Evolutionary conservation across 2,888 invertebrate genomes (phyloP).

Genomic region (Ochropleura plecta): DNA sequence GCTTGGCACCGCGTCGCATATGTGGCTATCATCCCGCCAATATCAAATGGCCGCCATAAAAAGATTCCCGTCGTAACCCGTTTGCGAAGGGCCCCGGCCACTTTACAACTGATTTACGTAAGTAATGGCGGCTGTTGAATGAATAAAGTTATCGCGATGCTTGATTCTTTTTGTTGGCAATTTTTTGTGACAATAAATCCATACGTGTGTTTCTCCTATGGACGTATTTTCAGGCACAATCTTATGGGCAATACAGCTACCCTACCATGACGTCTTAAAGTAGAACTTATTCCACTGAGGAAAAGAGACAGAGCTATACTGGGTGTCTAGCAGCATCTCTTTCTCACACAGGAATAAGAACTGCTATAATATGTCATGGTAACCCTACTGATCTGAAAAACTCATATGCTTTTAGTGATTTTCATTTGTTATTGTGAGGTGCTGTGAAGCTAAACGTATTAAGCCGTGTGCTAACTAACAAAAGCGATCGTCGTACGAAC

Average conservation of each 20-base stretch:
- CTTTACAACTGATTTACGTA: slow-evolving; percentile 66
- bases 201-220: not conserved
- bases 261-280: too few species aligned
- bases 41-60: slow-evolving; percentile 67
- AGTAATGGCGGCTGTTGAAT: slow-evolving; percentile 52
- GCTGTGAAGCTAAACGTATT: not conserved
- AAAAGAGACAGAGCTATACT: too few species aligned
- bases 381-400: not conserved
- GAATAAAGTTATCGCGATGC: slow-evolving; percentile 46
- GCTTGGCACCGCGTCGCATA: slow-evolving; percentile 67
- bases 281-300: too few species aligned
- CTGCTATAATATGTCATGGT: too few species aligned
- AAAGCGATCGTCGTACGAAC: not conserved
- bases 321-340: too few species aligned
- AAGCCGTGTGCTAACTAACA: not conserved
- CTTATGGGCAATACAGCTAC: not conserved
- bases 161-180: slow-evolving; percentile 2
- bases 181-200: slow-evolving; percentile 1
- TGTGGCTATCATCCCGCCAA: slow-evolving; percentile 67
- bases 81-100: slow-evolving; percentile 51
- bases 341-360: too few species aligned
- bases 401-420: not conserved
- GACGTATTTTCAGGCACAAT: not conserved
- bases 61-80: slow-evolving; percentile 57
- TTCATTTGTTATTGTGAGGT: not conserved